phyloP scores from a whole-genome alignment of 2,797 vertebrate species.

The Columba guinea region DNA sequence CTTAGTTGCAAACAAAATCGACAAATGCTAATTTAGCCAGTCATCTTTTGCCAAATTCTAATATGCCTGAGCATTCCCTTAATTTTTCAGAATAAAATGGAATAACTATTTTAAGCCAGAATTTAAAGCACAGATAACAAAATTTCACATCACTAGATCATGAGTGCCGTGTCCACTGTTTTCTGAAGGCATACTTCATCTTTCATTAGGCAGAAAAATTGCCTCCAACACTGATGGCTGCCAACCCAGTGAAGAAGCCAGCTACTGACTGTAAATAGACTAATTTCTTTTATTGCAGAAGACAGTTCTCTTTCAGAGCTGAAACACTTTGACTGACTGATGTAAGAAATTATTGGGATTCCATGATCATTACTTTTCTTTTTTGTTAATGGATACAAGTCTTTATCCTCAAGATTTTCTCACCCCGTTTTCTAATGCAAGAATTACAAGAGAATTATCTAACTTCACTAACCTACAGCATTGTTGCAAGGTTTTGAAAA shows the following conservation, averaged over 20 bases:
- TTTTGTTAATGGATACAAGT: background rate
- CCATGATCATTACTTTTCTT: background rate
- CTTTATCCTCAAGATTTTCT: background rate
- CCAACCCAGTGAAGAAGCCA: background rate
- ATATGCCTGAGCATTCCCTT: background rate
- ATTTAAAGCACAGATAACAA: background rate
- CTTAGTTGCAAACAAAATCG: background rate
- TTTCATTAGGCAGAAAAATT: conserved; percentile 12
- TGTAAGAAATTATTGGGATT: background rate
- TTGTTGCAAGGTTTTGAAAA: background rate
- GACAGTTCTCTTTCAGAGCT: background rate
- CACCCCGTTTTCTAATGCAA: background rate
- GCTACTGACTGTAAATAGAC: background rate
- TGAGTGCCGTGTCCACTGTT: background rate
- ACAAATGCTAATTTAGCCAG: background rate
- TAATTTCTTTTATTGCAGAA: conserved; percentile 1
- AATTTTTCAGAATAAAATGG: background rate
- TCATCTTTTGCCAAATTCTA: background rate
- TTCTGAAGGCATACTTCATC: background rate
- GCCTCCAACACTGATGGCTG: background rate
- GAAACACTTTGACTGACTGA: background rate
- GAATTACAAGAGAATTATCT: background rate
- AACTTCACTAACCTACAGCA: background rate
- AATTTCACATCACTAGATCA: background rate
- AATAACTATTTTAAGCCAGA: background rate